phyloP scores from a whole-genome alignment of 2,797 vertebrate species.

The Iguana delicatissima region DNA sequence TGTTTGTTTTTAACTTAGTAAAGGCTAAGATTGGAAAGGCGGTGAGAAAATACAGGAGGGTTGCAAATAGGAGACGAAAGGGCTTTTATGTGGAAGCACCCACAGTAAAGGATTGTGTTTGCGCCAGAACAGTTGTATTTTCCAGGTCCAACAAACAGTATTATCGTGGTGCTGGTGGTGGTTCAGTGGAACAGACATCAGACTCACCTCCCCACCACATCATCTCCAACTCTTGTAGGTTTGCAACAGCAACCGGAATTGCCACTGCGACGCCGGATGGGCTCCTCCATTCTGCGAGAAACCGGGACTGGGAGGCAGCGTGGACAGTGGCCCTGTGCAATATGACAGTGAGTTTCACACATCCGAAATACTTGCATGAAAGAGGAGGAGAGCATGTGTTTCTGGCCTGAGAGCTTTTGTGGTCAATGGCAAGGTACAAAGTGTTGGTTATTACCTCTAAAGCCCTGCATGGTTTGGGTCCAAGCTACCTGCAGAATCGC shows the following conservation, averaged over 20 bases:
- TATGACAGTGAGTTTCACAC: slow-evolving; percentile 82
- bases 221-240: slow-evolving; percentile 79
- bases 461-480: no score
- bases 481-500: no score
- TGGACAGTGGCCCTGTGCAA: slow-evolving; percentile 93
- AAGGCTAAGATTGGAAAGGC: no score
- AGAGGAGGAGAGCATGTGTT: neutral
- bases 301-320: slow-evolving; percentile 89
- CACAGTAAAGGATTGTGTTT: no score
- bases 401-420: neutral
- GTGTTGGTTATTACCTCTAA: no score
- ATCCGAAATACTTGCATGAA: neutral
- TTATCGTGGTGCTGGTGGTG: neutral
- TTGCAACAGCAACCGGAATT: slow-evolving; percentile 95
- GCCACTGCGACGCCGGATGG: slow-evolving; percentile 91
- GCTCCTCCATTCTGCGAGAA: slow-evolving; percentile 91
- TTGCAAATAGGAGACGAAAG: no score
- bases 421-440: no score
- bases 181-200: no score
- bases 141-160: no score
- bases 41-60: no score
- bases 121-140: neutral
- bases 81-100: no score
- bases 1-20: no score
- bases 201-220: neutral